Evolutionary conservation across 2,888 invertebrate species (phyloP).

Genomic region (Cylloceria caligata): DNA sequence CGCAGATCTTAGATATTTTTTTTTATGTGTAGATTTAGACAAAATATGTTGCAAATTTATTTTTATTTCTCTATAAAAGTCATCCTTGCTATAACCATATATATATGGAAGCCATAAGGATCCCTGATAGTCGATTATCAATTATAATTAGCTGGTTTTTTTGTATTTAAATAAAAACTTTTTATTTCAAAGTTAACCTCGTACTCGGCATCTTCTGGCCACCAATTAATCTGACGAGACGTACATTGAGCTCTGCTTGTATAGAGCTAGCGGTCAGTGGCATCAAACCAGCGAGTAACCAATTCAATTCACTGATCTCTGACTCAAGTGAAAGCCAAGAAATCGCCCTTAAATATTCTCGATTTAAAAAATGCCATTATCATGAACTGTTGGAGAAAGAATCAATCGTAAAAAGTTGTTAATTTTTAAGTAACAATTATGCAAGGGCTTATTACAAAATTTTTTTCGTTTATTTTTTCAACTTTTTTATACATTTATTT

Average conservation of each 20-base stretch:
- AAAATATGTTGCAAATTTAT: background rate
- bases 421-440: no score
- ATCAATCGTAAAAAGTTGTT: background rate
- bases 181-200: no score
- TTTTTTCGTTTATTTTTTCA: background rate
- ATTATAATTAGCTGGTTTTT: background rate
- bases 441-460: no score
- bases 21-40: background rate
- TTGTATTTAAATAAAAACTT: background rate
- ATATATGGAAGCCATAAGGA: no score
- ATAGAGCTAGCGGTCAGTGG: constrained; percentile 30
- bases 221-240: constrained; percentile 7
- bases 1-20: background rate
- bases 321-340: constrained; percentile 25
- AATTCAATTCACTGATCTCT: constrained; percentile 35
- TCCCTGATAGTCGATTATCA: background rate
- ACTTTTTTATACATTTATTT: no score
- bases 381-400: background rate
- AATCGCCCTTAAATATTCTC: background rate
- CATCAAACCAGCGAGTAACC: constrained; percentile 31
- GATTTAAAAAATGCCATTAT: background rate
- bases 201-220: background rate
- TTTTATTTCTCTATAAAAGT: background rate
- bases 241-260: background rate
- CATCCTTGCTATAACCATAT: no score